A percentile compares a stretch with the other conserved stretches of the same genome.
Conservation (phyloP, 2,797 vertebrate species). For the Bradypodion pumilum region DNA sequence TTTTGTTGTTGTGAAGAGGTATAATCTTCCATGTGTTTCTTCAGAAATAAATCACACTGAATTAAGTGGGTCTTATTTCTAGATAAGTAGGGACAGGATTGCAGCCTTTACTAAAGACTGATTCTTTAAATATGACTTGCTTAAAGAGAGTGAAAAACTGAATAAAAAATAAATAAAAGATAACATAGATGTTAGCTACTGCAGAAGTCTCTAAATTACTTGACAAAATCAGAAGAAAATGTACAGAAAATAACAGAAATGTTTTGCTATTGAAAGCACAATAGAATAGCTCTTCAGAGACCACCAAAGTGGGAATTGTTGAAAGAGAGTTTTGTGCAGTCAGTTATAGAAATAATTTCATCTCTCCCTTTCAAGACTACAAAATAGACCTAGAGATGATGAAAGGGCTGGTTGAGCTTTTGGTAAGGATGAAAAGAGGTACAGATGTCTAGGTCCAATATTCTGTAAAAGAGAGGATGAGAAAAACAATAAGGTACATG, state of each 20-base stretch:
- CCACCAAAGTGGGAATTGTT: background rate
- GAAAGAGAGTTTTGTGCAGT: background rate
- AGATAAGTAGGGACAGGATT: background rate
- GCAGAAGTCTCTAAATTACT: background rate
- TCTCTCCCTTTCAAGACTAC: too few species aligned
- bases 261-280: background rate
- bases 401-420: too few species aligned
- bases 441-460: background rate
- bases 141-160: background rate
- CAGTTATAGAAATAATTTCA: background rate
- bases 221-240: background rate
- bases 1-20: background rate
- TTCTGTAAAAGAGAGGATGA: background rate
- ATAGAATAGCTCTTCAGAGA: too few species aligned
- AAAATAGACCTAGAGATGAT: too few species aligned
- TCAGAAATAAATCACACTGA: too few species aligned
- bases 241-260: background rate
- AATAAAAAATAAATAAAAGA: background rate
- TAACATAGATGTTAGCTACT: background rate
- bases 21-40: background rate
- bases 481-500: background rate
- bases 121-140: background rate
- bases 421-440: background rate
- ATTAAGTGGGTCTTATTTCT: background rate
- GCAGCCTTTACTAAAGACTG: background rate